Conservation (phyloP, 2,888 invertebrate genomes). For the Tortrix viridana region DNA sequence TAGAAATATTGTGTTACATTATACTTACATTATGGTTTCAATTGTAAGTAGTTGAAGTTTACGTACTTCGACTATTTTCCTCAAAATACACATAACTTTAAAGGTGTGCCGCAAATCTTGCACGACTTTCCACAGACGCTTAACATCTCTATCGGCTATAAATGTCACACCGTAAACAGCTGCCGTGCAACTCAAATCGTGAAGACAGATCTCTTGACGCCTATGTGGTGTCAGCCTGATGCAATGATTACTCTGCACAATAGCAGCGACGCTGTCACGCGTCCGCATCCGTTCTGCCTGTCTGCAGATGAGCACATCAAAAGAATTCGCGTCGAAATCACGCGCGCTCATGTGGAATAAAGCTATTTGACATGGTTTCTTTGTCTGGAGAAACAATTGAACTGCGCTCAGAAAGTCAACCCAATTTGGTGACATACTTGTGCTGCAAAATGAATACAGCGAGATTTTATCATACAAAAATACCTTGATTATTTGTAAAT, state of each 20-base stretch:
- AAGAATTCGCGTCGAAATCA: conserved; percentile 40
- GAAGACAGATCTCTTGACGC: not conserved
- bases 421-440: conserved; percentile 30
- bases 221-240: conserved; percentile 13
- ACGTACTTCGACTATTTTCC: too few species aligned
- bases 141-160: conserved; percentile 26
- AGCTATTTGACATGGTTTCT: conserved; percentile 39
- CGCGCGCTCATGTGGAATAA: conserved; percentile 36
- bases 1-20: not conserved
- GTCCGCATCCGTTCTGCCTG: conserved; percentile 42
- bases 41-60: too few species aligned
- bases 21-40: too few species aligned
- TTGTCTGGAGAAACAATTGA: conserved; percentile 37
- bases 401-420: conserved; percentile 21
- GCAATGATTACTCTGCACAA: conserved; percentile 35
- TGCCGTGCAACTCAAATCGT: not conserved
- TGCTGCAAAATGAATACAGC: conserved; percentile 5
- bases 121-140: conserved; percentile 9
- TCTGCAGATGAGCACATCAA: conserved; percentile 38
- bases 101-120: not conserved
- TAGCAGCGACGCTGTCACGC: conserved; percentile 33
- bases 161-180: conserved; percentile 24
- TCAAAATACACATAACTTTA: too few species aligned
- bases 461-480: conserved; percentile 1
- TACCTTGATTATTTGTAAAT: not conserved